These are phyloP conservation scores for Schizotus pectinicornis DNA, from an alignment of 2,888 invertebrate species.

Conservation along the genomic window DNA sequence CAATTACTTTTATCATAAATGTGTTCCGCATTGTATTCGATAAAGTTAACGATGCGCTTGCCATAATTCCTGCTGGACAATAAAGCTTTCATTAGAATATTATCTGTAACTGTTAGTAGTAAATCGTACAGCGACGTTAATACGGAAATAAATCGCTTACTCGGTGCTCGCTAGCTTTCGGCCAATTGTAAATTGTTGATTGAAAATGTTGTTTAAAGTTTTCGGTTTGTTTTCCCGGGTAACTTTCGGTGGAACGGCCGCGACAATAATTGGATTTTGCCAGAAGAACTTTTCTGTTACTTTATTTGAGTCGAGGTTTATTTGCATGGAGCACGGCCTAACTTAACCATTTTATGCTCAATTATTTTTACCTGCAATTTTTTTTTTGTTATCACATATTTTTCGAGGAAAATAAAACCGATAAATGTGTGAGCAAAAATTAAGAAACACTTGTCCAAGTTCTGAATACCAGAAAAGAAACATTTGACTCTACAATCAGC, in stretches of 20 bases:
- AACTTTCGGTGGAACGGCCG: constrained; percentile 17
- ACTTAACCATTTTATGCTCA: neutral
- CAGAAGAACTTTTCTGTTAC: constrained; percentile 18
- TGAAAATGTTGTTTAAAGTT: constrained; percentile 22
- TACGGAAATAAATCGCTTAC: constrained; percentile 25
- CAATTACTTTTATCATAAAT: too few species aligned
- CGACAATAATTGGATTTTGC: constrained; percentile 18
- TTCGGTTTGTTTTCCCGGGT: constrained; percentile 14
- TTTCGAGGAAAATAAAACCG: too few species aligned
- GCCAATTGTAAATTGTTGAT: constrained; percentile 24
- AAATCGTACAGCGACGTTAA: constrained; percentile 28
- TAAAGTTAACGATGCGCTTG: constrained; percentile 18
- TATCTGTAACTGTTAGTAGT: constrained; percentile 26
- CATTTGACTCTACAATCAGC: too few species aligned
- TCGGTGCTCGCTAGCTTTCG: constrained; percentile 13
- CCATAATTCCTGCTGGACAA: constrained; percentile 22
- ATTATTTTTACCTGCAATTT: too few species aligned
- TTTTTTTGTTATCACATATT: too few species aligned
- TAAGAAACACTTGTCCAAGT: too few species aligned
- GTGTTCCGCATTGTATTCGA: neutral
- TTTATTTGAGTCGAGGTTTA: constrained; percentile 10
- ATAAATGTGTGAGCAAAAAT: too few species aligned
- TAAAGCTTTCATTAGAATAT: constrained; percentile 31
- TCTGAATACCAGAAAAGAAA: too few species aligned
- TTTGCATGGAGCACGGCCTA: neutral